Evolutionary conservation across 2,113 vertebrate genomes (phyloP).

Genomic region (Xiphias gladius): DNA sequence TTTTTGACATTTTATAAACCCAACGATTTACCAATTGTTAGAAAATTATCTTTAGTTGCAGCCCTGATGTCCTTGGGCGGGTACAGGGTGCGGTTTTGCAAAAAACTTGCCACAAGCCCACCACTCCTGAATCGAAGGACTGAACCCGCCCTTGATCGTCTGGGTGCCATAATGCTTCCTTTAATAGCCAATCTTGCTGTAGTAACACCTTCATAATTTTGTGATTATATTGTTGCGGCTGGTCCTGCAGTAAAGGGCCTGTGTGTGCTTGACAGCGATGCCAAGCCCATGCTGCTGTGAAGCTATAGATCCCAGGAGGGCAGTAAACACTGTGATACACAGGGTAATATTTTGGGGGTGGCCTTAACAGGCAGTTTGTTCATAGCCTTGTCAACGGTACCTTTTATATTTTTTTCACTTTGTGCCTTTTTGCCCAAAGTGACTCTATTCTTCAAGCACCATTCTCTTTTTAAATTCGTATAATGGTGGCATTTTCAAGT

Average conservation of each 20-base stretch:
- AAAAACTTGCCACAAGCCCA: conserved; percentile 1
- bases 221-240: conserved; percentile 54
- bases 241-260: conserved; percentile 54
- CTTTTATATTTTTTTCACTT: conserved; percentile 13
- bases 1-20: not conserved
- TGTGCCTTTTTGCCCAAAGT: not conserved
- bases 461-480: conserved; percentile 9
- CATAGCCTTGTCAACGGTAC: not conserved
- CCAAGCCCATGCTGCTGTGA: conserved; percentile 21
- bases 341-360: conserved; percentile 30
- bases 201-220: conserved; percentile 41
- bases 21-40: not conserved
- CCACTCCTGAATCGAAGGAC: not conserved
- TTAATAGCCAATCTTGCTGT: conserved; percentile 51
- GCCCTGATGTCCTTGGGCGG: not conserved
- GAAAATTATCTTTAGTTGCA: not conserved
- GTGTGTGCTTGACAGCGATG: conserved; percentile 10
- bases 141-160: not conserved
- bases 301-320: conserved; percentile 43
- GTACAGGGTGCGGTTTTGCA: conserved; percentile 21
- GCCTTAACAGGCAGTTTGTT: conserved; percentile 28
- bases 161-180: conserved; percentile 30
- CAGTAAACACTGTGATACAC: conserved; percentile 35
- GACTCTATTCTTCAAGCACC: not conserved
- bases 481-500: not conserved